These are phyloP conservation scores for Portevinia maculata DNA, from an alignment of 2,888 invertebrate species.

Conservation along the genomic window DNA sequence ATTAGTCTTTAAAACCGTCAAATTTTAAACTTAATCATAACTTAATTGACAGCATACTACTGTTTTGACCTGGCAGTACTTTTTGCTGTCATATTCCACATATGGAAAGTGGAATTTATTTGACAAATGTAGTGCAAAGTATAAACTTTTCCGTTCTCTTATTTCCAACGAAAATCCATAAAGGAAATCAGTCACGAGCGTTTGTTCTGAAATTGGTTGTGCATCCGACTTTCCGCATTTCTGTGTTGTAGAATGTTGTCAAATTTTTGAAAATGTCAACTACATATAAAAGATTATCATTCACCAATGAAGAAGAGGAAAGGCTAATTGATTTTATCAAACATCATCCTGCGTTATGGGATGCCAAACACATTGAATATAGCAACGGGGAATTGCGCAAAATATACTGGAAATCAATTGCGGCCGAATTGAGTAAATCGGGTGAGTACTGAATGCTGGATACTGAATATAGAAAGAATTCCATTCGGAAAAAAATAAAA, in stretches of 20 bases:
- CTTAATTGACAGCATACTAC: too few relatives aligned
- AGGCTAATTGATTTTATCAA: constrained; percentile 59
- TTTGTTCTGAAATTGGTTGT: constrained; percentile 29
- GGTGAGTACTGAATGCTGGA: constrained; percentile 32
- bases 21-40: too few relatives aligned
- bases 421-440: constrained; percentile 56
- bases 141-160: constrained; percentile 8
- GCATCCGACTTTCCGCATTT: not conserved
- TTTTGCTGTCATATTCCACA: constrained; percentile 20
- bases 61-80: not conserved
- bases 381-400: constrained; percentile 61
- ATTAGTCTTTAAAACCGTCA: too few relatives aligned
- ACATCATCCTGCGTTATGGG: constrained; percentile 69
- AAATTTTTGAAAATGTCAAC: constrained; percentile 30
- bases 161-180: constrained; percentile 42
- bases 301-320: constrained; percentile 70
- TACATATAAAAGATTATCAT: constrained; percentile 67
- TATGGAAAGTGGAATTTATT: constrained; percentile 2
- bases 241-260: too few relatives aligned
- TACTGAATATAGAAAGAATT: constrained; percentile 33
- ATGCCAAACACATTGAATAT: constrained; percentile 60
- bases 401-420: constrained; percentile 57
- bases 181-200: constrained; percentile 45
- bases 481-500: constrained; percentile 28
- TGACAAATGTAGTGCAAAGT: not conserved